Conservation (phyloP, 2,888 invertebrate genomes). For the Pilophorus perplexus region DNA sequence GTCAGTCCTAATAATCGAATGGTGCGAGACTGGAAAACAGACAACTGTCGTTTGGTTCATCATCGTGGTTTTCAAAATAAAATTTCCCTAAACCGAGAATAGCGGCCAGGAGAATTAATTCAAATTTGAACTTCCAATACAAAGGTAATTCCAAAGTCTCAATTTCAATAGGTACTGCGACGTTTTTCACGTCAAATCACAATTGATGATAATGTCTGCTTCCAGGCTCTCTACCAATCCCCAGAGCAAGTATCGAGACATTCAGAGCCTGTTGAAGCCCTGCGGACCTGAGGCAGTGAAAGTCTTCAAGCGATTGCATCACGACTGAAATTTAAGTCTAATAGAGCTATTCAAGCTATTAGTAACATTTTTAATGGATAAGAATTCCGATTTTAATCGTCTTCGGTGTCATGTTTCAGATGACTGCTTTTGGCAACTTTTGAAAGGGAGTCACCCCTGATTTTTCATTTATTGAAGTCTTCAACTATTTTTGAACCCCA, state of each 20-base stretch:
- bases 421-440: too few relatives aligned
- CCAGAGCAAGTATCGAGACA: constrained; percentile 1
- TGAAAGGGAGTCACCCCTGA: too few relatives aligned
- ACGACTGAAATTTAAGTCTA: neutral
- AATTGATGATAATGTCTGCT: neutral
- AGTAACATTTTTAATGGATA: neutral
- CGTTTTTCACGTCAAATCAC: constrained; percentile 6
- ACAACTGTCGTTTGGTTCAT: too few relatives aligned
- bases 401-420: too few relatives aligned
- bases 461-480: too few relatives aligned
- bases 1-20: too few relatives aligned
- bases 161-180: neutral
- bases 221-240: neutral
- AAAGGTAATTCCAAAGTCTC: constrained; percentile 4
- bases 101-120: neutral
- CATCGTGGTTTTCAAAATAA: too few relatives aligned
- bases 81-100: neutral
- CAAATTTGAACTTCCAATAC: constrained; percentile 9
- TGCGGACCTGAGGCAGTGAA: neutral
- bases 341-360: neutral
- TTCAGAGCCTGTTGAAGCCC: neutral
- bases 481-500: too few relatives aligned
- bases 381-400: too few relatives aligned
- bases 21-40: constrained; percentile 11
- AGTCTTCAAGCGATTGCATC: neutral